Conservation (phyloP, 2,888 invertebrate genomes). For the Eulithis prunata region DNA sequence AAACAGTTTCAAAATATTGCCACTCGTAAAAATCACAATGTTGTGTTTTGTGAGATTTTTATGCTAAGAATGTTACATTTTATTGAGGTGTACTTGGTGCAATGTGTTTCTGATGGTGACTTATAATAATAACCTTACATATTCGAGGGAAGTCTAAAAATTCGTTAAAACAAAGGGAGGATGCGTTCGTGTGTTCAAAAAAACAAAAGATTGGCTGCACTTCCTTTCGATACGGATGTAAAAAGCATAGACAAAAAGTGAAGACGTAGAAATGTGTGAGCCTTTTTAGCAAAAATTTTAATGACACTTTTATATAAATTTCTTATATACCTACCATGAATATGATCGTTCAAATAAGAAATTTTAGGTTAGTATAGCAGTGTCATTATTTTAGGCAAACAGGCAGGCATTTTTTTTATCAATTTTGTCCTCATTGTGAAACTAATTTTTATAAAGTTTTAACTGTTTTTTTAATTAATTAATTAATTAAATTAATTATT, state of each 20-base stretch:
- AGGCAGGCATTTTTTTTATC: no score
- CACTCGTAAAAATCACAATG: slow-evolving; percentile 51
- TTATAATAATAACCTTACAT: background rate
- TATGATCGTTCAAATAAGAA: background rate
- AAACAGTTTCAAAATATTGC: slow-evolving; percentile 53
- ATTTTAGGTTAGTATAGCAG: background rate
- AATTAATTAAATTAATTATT: no score
- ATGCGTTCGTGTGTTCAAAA: slow-evolving; percentile 75
- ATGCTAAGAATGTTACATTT: slow-evolving; percentile 14
- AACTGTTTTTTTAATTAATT: no score
- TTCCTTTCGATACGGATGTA: slow-evolving; percentile 65
- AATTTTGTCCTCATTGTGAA: no score
- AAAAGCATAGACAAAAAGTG: slow-evolving; percentile 46
- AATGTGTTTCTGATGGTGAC: background rate
- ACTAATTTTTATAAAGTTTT: no score
- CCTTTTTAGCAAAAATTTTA: slow-evolving; percentile 17
- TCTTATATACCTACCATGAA: background rate
- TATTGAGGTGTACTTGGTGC: background rate
- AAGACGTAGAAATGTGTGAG: slow-evolving; percentile 28
- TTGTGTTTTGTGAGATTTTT: slow-evolving; percentile 13
- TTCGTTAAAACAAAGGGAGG: slow-evolving; percentile 78
- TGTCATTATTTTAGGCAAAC: background rate
- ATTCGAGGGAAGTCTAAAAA: slow-evolving; percentile 64
- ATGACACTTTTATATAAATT: background rate
- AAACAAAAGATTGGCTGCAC: slow-evolving; percentile 63